These are phyloP conservation scores for Ellobius talpinus DNA, from an alignment of 2,113 vertebrate genomes.

Conservation along the genomic window DNA sequence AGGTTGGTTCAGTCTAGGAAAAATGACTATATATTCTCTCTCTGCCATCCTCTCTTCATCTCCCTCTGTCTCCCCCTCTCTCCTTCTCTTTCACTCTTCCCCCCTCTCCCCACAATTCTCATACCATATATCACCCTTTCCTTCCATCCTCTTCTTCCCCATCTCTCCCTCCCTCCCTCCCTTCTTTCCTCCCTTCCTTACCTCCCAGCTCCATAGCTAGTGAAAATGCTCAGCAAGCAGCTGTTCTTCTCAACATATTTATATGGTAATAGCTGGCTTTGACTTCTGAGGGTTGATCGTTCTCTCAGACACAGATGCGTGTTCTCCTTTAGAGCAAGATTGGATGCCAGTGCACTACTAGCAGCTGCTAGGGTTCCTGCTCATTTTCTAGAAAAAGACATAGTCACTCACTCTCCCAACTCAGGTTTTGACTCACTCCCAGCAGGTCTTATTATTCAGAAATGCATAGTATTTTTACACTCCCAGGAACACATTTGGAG, in stretches of 20 bases:
- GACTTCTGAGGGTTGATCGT: slow-evolving; percentile 57
- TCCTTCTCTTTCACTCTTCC: not conserved
- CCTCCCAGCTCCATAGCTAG: not conserved
- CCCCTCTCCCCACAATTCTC: not conserved
- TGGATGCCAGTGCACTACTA: not conserved
- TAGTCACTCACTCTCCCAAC: not conserved
- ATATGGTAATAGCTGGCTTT: slow-evolving; percentile 60
- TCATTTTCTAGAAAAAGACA: slow-evolving; percentile 63
- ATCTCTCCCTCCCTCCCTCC: not conserved
- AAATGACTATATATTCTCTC: not conserved
- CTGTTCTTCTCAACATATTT: slow-evolving; percentile 44
- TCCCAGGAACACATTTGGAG: slow-evolving; percentile 15
- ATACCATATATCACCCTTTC: not conserved
- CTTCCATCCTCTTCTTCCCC: not conserved
- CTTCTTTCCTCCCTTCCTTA: not conserved
- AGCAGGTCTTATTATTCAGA: slow-evolving; percentile 64
- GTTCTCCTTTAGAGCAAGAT: not conserved
- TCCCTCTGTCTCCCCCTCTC: not conserved
- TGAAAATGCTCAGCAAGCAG: slow-evolving; percentile 47
- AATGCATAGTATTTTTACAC: slow-evolving; percentile 36
- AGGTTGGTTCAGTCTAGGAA: not conserved
- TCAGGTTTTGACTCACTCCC: not conserved
- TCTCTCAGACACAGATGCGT: not conserved
- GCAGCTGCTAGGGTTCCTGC: not conserved
- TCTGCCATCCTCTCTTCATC: not conserved